Evolutionary conservation across 2,113 vertebrate genomes (phyloP), one percentile per base, ranked within the genome.

Genomic region (Tauraco erythrolophus): DNA sequence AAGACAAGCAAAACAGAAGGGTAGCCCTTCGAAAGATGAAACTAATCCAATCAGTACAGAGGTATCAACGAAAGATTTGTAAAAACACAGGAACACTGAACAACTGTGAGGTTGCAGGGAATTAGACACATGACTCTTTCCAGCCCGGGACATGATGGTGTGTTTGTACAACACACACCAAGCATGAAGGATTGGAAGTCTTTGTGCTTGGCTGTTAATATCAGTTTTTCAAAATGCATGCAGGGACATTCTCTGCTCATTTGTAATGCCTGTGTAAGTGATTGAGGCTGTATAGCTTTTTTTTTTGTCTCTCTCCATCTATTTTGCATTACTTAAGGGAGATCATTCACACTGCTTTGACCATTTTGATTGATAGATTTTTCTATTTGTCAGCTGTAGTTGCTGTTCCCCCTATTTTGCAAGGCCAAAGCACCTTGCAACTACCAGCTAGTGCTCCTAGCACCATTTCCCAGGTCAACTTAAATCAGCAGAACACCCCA

Each of bases 371-470:
- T 18, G 16, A 45, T 1, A 48, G 14, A 8, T 31, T 43, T 13
- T 39, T 60, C 61, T 21, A 6, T 61, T 78, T 65, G 19, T 76
- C 41, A 80, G 6, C 12, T 76, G 12, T 39, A 33, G 17, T 30
- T 0, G 0, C 11, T 46, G 5, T 60, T 76, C 45, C 21, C 68
- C 10, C 3, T 27, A 30, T 46, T 68, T 33, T 35, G 17, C 51
- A 66, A 68, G 30, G 39, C 22, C 8, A 65, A 58, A 56, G 6
- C 33, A 60, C 15, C 14, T 76, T 31, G 10, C 4, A 33, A 2
- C 11, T 72, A 60, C 31, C 48, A 35, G 5, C 14, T 54, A n/a
- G 6, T 25, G 14, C 22, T 54, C 23, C 19, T 37, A 87, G 17
- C 8, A 60, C 39, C 21, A 66, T 33, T 64, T 78, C 7, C 24